Evolutionary conservation across 2,797 vertebrate species (phyloP).

Genomic region (Girardinus metallicus): DNA sequence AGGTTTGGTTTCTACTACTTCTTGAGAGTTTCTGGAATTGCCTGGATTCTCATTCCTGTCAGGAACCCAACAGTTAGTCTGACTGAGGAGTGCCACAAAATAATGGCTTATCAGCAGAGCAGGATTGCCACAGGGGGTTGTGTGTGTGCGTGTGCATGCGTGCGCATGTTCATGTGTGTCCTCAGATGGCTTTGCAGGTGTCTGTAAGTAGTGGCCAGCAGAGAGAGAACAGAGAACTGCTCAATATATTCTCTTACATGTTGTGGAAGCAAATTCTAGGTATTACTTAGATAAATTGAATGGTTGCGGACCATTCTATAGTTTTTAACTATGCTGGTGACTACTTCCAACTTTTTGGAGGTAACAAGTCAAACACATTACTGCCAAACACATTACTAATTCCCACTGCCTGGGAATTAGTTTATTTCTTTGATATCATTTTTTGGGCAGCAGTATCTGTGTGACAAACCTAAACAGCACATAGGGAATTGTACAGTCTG

Average conservation of each 20-base stretch:
- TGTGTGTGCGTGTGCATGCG: neutral
- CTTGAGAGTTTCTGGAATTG: neutral
- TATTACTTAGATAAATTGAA: neutral
- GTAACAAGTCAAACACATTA: neutral
- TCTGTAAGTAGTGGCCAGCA: neutral
- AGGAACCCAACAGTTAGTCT: neutral
- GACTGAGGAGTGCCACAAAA: neutral
- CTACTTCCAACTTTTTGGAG: neutral
- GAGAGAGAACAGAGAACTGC: neutral
- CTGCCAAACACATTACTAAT: neutral
- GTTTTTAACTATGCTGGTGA: neutral
- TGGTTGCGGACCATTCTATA: neutral
- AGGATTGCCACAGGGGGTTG: neutral
- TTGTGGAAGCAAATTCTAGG: neutral
- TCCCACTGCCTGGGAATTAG: neutral
- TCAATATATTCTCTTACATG: neutral
- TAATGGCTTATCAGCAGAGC: constrained; percentile 1
- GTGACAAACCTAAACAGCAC: neutral
- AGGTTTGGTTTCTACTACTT: neutral
- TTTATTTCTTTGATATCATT: neutral
- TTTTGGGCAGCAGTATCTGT: neutral
- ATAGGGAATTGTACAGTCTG: neutral
- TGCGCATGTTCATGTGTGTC: neutral
- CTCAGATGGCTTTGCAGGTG: neutral
- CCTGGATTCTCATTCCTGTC: neutral